A percentile compares a stretch with the other conserved stretches of the same genome.
These are phyloP conservation scores for Percopsis transmontana DNA, from an alignment of 2,113 vertebrate genomes.

Conservation along the genomic window DNA sequence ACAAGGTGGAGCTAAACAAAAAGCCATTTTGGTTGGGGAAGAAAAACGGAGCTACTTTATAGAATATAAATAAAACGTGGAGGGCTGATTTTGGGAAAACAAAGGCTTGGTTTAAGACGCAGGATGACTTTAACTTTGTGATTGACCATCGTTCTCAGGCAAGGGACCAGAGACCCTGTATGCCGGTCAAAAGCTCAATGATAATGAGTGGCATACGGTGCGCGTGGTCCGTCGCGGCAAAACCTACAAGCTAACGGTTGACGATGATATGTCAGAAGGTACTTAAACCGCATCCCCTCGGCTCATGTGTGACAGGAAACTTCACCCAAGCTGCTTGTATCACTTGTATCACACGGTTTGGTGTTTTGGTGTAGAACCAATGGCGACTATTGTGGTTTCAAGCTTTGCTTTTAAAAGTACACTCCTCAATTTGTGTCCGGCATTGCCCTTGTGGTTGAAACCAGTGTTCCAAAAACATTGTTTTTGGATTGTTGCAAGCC, in stretches of 20 bases:
- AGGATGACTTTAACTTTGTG: constrained; percentile 81
- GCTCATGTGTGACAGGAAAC: constrained; percentile 59
- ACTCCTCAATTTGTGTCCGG: no score
- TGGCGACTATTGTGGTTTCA: no score
- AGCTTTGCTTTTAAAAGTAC: constrained; percentile 20
- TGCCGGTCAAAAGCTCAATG: constrained; percentile 98
- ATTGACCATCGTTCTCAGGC: constrained; percentile 86
- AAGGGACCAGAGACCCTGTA: constrained; percentile 99
- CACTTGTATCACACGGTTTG: constrained; percentile 12
- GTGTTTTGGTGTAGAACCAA: constrained; percentile 33
- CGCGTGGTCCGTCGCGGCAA: constrained; percentile 95
- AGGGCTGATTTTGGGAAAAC: constrained; percentile 56
- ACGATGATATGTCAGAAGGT: constrained; percentile 98
- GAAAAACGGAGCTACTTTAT: neutral
- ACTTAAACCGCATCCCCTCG: constrained; percentile 65
- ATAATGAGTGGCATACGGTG: constrained; percentile 99
- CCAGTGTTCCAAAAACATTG: no score
- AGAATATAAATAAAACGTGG: neutral
- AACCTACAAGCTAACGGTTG: constrained; percentile 95
- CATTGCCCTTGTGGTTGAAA: no score
- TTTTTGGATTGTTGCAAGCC: no score
- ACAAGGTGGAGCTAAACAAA: constrained; percentile 10
- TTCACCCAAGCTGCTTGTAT: constrained; percentile 29
- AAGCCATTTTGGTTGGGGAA: neutral
- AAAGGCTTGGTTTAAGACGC: constrained; percentile 75